Conservation (phyloP, 2,888 invertebrate genomes). For the Frankliniella fusca region DNA sequence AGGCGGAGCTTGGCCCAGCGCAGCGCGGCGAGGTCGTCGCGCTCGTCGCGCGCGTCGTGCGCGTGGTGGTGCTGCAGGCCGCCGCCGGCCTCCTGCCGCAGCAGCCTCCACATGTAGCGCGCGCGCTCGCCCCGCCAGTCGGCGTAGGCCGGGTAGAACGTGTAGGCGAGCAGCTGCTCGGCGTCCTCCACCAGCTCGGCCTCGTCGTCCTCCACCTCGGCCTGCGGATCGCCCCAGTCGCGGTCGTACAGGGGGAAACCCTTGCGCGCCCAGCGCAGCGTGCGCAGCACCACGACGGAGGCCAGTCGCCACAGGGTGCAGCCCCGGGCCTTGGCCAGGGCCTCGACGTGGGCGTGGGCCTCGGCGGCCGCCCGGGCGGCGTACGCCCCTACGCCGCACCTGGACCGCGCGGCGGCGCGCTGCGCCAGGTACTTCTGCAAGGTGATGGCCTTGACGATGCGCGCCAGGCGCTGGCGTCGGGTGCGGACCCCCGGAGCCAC, state of each 20-base stretch:
- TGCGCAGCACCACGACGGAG: constrained; percentile 41
- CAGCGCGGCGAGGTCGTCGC: background rate
- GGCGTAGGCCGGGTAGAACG: background rate
- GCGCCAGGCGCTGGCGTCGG: constrained; percentile 50
- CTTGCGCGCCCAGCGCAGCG: constrained; percentile 26
- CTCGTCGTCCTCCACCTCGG: constrained; percentile 44
- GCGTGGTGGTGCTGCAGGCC: background rate
- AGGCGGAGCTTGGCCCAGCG: constrained; percentile 8
- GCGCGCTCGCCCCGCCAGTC: background rate
- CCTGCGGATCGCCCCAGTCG: constrained; percentile 41
- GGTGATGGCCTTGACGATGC: constrained; percentile 48
- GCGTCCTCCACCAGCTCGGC: constrained; percentile 37
- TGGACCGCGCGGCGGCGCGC: constrained; percentile 39
- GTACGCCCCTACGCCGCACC: constrained; percentile 35
- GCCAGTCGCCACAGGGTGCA: constrained; percentile 39
- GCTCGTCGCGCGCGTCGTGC: background rate
- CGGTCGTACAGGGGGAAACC: constrained; percentile 34
- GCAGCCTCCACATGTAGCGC: constrained; percentile 8
- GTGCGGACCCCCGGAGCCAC: constrained; percentile 53
- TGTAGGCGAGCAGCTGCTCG: background rate
- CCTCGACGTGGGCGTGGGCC: constrained; percentile 40
- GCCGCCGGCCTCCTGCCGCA: background rate
- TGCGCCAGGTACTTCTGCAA: constrained; percentile 33
- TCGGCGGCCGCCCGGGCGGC: constrained; percentile 39
- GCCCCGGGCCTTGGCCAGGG: background rate